A percentile compares a stretch with the other conserved stretches of the same genome.
Conservation (phyloP, 64 coral and sea anemone genomes). For the Acropora tenuis region DNA sequence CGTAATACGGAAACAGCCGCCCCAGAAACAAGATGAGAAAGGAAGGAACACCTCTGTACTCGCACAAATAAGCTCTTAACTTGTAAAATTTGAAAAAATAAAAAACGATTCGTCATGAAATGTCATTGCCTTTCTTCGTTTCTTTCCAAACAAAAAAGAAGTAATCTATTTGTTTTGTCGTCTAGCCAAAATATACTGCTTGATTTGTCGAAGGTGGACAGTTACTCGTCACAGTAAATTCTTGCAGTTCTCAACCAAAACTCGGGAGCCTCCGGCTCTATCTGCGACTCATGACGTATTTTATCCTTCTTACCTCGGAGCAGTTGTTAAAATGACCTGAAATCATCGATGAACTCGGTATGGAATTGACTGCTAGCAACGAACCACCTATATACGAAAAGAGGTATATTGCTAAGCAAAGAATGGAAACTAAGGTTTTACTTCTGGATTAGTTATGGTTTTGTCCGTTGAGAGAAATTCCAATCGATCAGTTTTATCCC, state of each 20-base stretch:
- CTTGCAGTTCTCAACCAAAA: background rate
- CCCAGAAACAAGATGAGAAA: no score
- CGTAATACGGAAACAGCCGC: no score
- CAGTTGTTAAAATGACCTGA: constrained; percentile 7
- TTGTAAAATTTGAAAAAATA: no score
- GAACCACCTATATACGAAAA: background rate
- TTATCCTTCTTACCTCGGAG: background rate
- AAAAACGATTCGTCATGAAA: no score
- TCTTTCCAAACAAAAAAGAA: background rate
- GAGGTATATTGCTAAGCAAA: background rate
- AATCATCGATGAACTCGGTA: background rate
- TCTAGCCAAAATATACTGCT: background rate
- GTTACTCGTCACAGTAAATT: no score
- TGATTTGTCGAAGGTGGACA: background rate
- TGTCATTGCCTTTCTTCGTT: background rate
- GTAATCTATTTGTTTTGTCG: background rate
- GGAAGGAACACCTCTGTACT: no score
- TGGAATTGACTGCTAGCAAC: background rate
- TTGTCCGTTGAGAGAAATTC: background rate
- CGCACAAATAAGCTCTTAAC: no score
- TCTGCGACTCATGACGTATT: background rate
- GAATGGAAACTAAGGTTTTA: background rate
- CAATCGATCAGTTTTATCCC: background rate
- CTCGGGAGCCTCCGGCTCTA: background rate
- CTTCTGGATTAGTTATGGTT: background rate